Base-by-base conservation (phyloP, 2,888 invertebrate species). In the Nebria salina region DNA sequence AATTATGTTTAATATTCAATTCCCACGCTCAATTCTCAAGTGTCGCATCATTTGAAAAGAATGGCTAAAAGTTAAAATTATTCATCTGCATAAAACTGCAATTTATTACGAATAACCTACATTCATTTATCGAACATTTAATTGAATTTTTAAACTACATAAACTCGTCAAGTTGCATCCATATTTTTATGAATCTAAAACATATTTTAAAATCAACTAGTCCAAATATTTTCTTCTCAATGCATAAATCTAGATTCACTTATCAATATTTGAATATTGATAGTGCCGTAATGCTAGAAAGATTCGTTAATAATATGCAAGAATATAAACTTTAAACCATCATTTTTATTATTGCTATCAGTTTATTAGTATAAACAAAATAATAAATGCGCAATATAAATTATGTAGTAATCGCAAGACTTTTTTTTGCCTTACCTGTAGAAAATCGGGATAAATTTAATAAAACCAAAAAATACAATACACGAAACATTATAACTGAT, bases 181-280 rank as follows among this genome's bases (percentile, higher is more conserved):
- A 20, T 20, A 34, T 34, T 34, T 2, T 34, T 5, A 34, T 34
- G 34, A 4, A 5, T 34, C 34, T 34, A 1, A 34, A 34, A 34
- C 34, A 4, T 34, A 34, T 34, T 34, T 34, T 2, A 34, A 34
- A 34, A n/a, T n/a, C n/a, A n/a, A 20, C 20, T 20, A 20, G 0
- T 20, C 43, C 43, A 8, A 43, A 8, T 8, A 8, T 54, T 54
- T 8, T 54, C 13, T 0, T 54, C 54, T 54, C 13, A 54, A 8
- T 7, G 7, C 4, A 34, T 7, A 54, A 11, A 8, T 11, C 13
- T 11, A 54, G 54, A 75, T 68, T 74, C 73, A 79, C 79, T 74
- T 79, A 79, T 79, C 79, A 79, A 54, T 66, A 43, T 79, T 75
- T 70, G 74, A 79, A 79, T 74, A 79, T n/a, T 43, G 70, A 73